phyloP scores from a whole-genome alignment of 2,113 vertebrate species.

The Elgaria multicarinata region DNA sequence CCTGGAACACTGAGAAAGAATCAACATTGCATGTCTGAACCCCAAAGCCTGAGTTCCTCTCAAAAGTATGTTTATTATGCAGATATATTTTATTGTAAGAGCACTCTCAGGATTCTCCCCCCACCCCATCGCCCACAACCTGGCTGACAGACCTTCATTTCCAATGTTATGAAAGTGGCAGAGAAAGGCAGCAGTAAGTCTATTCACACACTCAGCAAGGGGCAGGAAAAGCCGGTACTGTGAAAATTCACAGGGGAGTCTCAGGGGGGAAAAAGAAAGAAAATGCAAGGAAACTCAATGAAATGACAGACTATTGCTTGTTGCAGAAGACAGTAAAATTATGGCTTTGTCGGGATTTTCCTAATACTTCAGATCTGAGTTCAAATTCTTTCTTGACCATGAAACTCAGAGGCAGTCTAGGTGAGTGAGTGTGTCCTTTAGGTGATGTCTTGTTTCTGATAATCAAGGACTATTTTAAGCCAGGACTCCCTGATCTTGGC shows the following conservation, averaged over 20 bases:
- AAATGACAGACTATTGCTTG: background rate
- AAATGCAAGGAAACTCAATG: background rate
- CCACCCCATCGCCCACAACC: background rate
- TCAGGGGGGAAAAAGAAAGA: too few relatives aligned
- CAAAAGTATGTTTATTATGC: background rate
- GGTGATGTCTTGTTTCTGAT: background rate
- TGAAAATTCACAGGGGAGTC: conserved; percentile 23
- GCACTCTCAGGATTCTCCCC: background rate
- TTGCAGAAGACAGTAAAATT: background rate
- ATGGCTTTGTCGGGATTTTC: background rate
- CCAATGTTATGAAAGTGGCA: conserved; percentile 14
- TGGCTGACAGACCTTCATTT: conserved; percentile 28
- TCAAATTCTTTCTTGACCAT: background rate
- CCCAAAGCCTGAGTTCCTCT: background rate
- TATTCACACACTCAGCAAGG: conserved; percentile 32
- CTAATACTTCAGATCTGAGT: background rate
- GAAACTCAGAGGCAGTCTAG: background rate
- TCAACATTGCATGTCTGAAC: background rate
- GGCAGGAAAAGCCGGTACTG: background rate
- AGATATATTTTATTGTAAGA: background rate
- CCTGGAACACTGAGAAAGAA: background rate
- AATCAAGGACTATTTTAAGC: background rate
- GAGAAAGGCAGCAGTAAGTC: conserved; percentile 32
- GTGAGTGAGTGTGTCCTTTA: background rate
- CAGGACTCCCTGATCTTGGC: background rate